phyloP scores from a whole-genome alignment of 1,140 invertebrate species.

The Centruroides sculpturatus region DNA sequence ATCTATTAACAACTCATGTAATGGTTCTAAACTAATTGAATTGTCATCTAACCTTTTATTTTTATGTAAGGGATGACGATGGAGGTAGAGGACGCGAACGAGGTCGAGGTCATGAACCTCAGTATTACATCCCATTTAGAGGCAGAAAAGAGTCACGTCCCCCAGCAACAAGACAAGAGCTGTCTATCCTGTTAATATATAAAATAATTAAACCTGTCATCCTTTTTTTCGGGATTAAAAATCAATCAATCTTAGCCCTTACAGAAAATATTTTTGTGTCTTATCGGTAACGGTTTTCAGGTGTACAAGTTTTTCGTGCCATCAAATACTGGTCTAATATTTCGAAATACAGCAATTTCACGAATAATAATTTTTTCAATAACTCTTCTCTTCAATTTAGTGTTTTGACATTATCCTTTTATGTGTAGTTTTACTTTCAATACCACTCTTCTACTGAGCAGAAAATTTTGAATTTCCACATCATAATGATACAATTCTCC shows the following conservation, averaged over 20 bases:
- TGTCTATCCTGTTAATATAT: conserved; percentile 2
- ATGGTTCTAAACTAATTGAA: conserved; percentile 5
- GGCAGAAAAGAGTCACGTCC: no score
- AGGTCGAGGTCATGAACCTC: no score
- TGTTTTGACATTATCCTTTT: conserved; percentile 5
- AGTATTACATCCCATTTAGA: no score
- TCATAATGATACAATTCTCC: conserved; percentile 11
- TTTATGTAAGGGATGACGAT: no score
- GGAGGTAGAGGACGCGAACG: no score
- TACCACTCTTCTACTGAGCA: neutral
- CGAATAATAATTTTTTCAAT: neutral
- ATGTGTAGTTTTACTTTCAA: no score
- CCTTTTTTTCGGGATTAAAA: neutral
- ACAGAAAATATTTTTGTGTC: neutral
- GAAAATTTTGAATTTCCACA: conserved; percentile 1
- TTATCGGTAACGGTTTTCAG: neutral
- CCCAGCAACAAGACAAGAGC: no score
- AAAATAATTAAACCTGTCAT: conserved; percentile 5
- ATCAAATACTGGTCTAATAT: conserved; percentile 3
- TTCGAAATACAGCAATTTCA: neutral
- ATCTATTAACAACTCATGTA: conserved; percentile 1
- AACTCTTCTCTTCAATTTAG: conserved; percentile 2
- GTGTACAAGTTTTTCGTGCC: conserved; percentile 6
- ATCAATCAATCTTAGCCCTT: neutral
- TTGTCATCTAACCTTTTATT: neutral